A percentile compares a stretch with the other conserved stretches of the same genome.
Evolutionary conservation across 35 echinoderm and acorn worm genomes (phyloP).

Genomic region (Apostichopus japonicus): DNA sequence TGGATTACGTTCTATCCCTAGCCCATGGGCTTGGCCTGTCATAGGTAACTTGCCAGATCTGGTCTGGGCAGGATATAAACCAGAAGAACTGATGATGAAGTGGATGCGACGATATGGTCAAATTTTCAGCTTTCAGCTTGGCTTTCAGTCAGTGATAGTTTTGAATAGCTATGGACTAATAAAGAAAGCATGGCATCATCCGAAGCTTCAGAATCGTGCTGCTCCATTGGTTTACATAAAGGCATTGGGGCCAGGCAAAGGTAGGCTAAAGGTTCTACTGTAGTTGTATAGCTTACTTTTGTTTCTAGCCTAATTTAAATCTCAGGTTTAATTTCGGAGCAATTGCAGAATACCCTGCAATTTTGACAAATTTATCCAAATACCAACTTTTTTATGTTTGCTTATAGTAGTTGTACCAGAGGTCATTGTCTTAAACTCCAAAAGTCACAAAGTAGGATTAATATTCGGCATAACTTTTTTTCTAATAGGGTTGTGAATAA

Average conservation of each 20-base stretch:
- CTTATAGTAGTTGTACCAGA: too few relatives aligned
- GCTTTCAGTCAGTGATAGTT: constrained; percentile 31
- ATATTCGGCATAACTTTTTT: too few relatives aligned
- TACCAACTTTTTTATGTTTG: too few relatives aligned
- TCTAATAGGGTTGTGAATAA: too few relatives aligned
- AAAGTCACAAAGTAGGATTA: too few relatives aligned
- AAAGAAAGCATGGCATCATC: constrained; percentile 47
- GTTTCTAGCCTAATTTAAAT: too few relatives aligned
- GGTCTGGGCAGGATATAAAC: constrained; percentile 49
- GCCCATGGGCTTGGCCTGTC: constrained; percentile 28
- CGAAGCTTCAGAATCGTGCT: constrained; percentile 37
- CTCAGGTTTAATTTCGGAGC: too few relatives aligned
- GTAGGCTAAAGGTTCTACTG: not conserved
- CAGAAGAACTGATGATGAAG: constrained; percentile 55
- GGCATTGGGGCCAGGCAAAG: constrained; percentile 27
- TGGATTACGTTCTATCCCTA: not conserved
- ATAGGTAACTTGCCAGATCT: constrained; percentile 32
- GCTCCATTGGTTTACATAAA: constrained; percentile 29
- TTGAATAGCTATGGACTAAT: constrained; percentile 40
- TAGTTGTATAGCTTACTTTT: too few relatives aligned
- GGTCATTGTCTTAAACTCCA: too few relatives aligned
- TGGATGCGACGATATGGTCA: constrained; percentile 16
- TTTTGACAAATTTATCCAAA: too few relatives aligned
- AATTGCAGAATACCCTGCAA: too few relatives aligned
- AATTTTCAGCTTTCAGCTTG: constrained; percentile 56